Evolutionary conservation across 2,113 vertebrate genomes (phyloP).

Genomic region (Eonycteris spelaea): DNA sequence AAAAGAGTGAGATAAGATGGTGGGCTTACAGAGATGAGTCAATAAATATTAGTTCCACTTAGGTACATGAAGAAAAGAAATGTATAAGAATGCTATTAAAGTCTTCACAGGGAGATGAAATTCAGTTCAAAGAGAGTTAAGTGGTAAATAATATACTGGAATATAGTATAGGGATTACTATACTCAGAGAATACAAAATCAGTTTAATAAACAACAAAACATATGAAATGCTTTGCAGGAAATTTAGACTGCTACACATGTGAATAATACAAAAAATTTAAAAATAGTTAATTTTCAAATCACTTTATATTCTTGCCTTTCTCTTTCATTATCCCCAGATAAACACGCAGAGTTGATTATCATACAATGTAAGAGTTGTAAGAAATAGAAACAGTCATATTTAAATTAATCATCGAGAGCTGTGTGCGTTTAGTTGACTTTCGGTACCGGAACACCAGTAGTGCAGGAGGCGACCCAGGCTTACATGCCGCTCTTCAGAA

Average conservation of each 20-base stretch:
- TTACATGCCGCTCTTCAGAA: not conserved
- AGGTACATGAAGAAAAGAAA: not conserved
- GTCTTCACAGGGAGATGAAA: not conserved
- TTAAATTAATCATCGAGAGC: not conserved
- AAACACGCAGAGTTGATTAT: not conserved
- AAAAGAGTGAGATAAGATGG: not conserved
- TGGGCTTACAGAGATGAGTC: not conserved
- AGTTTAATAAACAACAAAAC: constrained; percentile 22
- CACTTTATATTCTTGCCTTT: constrained; percentile 1
- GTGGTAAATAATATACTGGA: not conserved
- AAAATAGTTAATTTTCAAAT: constrained; percentile 2
- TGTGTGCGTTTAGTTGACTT: not conserved
- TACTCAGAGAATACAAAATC: not conserved
- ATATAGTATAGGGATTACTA: not conserved
- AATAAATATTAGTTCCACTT: not conserved
- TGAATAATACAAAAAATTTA: constrained; percentile 8
- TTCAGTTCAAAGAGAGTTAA: not conserved
- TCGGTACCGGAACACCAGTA: not conserved
- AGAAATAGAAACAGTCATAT: not conserved
- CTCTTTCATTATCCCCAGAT: not conserved
- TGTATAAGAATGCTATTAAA: not conserved
- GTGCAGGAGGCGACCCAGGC: not conserved
- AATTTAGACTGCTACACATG: not conserved
- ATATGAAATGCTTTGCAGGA: not conserved
- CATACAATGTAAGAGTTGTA: constrained; percentile 12